A percentile compares a stretch with the other conserved stretches of the same genome.
Conservation (phyloP, 2,797 vertebrate genomes). For the Dicrostonyx torquatus region DNA sequence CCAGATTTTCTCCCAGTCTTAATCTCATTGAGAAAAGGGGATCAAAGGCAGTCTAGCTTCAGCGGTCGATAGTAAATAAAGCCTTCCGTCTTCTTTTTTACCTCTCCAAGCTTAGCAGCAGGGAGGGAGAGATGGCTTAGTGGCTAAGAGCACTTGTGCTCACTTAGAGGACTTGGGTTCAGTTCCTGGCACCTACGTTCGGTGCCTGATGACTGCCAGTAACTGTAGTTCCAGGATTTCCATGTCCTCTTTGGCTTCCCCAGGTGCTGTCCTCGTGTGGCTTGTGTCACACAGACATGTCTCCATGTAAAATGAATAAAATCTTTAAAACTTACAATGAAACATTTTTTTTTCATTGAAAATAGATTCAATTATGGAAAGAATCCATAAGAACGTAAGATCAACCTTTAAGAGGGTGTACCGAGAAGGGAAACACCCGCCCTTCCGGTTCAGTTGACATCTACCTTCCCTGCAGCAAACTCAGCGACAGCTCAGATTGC, state of each 20-base stretch:
- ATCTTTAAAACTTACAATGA: background rate
- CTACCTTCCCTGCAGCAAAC: background rate
- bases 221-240: background rate
- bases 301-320: background rate
- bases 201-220: background rate
- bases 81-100: background rate
- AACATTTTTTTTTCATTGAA: too few species aligned
- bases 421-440: background rate
- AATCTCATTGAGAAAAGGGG: background rate
- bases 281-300: background rate
- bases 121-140: background rate
- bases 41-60: background rate
- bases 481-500: slow-evolving; percentile 9
- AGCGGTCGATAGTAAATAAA: slow-evolving; percentile 23
- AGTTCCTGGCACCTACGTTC: background rate
- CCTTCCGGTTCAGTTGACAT: background rate
- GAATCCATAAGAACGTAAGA: background rate
- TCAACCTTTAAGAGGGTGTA: background rate
- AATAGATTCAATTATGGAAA: slow-evolving; percentile 38
- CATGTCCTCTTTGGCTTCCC: background rate
- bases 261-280: background rate
- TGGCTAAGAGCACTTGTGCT: background rate
- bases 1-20: slow-evolving; percentile 11
- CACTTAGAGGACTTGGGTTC: background rate
- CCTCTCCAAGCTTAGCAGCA: slow-evolving; percentile 5